Conservation (phyloP, 2,888 invertebrate genomes). For the Rhyacophila evoluta region DNA sequence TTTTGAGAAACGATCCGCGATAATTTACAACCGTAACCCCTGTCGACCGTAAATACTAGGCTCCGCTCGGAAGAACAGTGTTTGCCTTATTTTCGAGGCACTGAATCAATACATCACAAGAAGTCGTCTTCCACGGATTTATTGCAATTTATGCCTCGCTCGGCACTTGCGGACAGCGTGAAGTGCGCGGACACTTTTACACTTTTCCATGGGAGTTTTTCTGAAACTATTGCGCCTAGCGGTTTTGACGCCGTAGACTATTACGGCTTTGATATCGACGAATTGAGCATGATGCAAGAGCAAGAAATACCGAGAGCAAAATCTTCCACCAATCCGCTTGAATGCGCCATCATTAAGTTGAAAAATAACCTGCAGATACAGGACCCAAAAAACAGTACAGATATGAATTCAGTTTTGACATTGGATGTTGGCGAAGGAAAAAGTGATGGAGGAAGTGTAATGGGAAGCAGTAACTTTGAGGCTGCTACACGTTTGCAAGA, state of each 20-base stretch:
- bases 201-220: constrained; percentile 59
- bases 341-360: constrained; percentile 69
- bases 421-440: constrained; percentile 57
- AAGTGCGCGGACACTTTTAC: constrained; percentile 45
- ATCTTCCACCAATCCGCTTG: constrained; percentile 67
- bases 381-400: constrained; percentile 62
- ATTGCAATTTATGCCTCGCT: constrained; percentile 47
- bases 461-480: constrained; percentile 56
- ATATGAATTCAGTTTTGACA: constrained; percentile 43
- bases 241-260: constrained; percentile 58
- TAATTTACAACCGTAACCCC: constrained; percentile 40
- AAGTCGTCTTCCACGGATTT: constrained; percentile 33
- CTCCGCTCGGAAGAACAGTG: constrained; percentile 17
- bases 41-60: constrained; percentile 29
- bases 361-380: constrained; percentile 70
- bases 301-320: constrained; percentile 56
- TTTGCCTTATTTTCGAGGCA: constrained; percentile 35
- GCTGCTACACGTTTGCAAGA: constrained; percentile 69
- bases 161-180: constrained; percentile 38
- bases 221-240: constrained; percentile 61
- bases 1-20: neutral
- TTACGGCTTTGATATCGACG: constrained; percentile 1
- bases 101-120: constrained; percentile 37
- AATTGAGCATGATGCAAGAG: constrained; percentile 44
- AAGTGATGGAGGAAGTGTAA: constrained; percentile 64